These are phyloP conservation scores for Silurus aristotelis DNA, from an alignment of 2,797 vertebrate genomes.

Conservation along the genomic window DNA sequence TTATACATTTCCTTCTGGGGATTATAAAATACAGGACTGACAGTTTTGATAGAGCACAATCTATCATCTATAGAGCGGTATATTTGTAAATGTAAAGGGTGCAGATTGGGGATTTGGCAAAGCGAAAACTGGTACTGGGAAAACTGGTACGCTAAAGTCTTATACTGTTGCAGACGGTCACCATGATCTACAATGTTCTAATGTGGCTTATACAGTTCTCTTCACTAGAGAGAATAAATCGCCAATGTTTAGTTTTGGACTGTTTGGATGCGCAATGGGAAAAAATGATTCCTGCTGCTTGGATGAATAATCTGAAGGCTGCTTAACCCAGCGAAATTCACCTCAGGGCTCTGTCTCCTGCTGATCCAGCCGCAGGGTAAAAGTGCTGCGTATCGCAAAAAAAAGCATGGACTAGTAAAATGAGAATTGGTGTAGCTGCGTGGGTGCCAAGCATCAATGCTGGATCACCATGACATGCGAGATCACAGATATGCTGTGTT, in stretches of 20 bases:
- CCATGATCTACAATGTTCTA: neutral
- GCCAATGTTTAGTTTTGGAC: conserved; percentile 4
- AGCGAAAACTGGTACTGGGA: neutral
- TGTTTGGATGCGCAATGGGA: neutral
- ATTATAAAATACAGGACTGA: neutral
- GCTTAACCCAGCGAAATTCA: conserved; percentile 38
- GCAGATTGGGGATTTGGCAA: neutral
- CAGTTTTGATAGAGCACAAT: neutral
- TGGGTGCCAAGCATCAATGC: neutral
- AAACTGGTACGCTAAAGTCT: neutral
- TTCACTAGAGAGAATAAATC: conserved; percentile 17
- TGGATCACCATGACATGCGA: conserved; percentile 5
- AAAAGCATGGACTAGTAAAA: conserved; percentile 2
- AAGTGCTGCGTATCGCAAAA: conserved; percentile 7
- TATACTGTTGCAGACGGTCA: neutral
- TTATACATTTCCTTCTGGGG: neutral
- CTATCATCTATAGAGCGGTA: neutral
- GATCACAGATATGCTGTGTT: neutral
- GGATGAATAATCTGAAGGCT: conserved; percentile 51
- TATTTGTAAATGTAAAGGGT: neutral
- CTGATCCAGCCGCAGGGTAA: conserved; percentile 11
- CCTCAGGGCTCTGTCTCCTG: conserved; percentile 24
- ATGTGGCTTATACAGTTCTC: neutral
- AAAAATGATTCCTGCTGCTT: conserved; percentile 40
- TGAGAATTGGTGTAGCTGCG: neutral